Base-by-base conservation (phyloP, 2,888 invertebrate genomes). In the Mesorhabditis spiculigera region DNA sequence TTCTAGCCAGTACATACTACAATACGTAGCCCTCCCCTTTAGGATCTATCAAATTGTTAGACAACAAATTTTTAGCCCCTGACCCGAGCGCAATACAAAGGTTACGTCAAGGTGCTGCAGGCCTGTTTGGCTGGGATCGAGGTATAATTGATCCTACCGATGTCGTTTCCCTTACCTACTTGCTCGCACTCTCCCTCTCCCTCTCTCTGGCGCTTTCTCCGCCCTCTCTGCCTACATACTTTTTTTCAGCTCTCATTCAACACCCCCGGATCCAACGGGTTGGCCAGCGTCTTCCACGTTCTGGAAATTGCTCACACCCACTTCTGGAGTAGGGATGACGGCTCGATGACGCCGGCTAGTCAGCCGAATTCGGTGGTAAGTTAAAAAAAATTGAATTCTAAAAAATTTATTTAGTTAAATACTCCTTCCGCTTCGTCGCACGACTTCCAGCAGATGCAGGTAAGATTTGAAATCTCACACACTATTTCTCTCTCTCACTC, bases 221-320 rank as follows among this genome's bases (percentile, higher is more conserved):
- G 28, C 28, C 28, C 28, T 28, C 28, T 28, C 3, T 28, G 28
- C 28, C 28, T 28, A 28, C 1, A 28, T 28, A 1, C 28, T 28
- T n/a, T n/a, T 68, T 10, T n/a, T 13, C 50, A 69, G 70, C 71
- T 77, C 5, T 82, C 79, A 4, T 84, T 81, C 71, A 81, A 82
- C 69, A 81, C 82, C n/a, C 84, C 93, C 83, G 95, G 96, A 0
- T 89, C 94, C 2, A 96, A 96, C 50, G 98, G 98, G 42, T 94
- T 96, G 93, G 89, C 89, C 1, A 95, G 95, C 4, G 94, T 95
- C 0, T 96, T 95, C 87, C 94, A 95, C 88, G 90, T 97, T 77
- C 91, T 97, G 83, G 98, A 99, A 89, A 95, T 99, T 86, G 93
- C 95, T 4, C 97, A 99, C 87, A 99, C 98, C 0, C 97, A 98